These are phyloP conservation scores for Lingula anatina DNA, from an alignment of 2,888 invertebrate species.

Conservation along the genomic window DNA sequence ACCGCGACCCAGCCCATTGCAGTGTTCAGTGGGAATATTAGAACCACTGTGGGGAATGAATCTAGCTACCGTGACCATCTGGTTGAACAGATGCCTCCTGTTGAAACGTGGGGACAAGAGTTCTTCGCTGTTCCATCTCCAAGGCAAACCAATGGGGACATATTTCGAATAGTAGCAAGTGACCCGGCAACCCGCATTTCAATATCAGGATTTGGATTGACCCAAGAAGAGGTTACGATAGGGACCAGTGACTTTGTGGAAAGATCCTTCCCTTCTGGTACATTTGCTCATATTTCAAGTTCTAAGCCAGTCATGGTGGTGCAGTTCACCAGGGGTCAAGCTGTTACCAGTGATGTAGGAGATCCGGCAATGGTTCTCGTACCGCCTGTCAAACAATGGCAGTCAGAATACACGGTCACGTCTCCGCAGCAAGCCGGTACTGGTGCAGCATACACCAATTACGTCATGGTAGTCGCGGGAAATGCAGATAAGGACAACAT, in stretches of 20 bases:
- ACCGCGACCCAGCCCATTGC: slow-evolving; percentile 11
- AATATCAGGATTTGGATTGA: too few species aligned
- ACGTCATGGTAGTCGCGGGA: slow-evolving; percentile 19
- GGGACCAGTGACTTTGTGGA: slow-evolving; percentile 2
- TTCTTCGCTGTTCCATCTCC: slow-evolving; percentile 18
- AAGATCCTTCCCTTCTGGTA: slow-evolving; percentile 9
- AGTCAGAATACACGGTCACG: slow-evolving; percentile 21
- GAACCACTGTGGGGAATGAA: slow-evolving; percentile 12
- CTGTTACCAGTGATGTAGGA: slow-evolving; percentile 13
- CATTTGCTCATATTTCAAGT: slow-evolving; percentile 10
- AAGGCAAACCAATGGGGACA: slow-evolving; percentile 13
- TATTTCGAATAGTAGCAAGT: slow-evolving; percentile 10
- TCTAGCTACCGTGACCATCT: slow-evolving; percentile 18
- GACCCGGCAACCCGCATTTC: slow-evolving; percentile 2
- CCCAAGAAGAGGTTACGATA: too few species aligned
- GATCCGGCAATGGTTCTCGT: slow-evolving; percentile 31
- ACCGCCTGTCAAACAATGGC: slow-evolving; percentile 26
- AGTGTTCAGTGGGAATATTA: slow-evolving; percentile 14
- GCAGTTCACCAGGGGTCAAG: slow-evolving; percentile 20
- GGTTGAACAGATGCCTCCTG: slow-evolving; percentile 18
- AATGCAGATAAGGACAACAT: slow-evolving; percentile 15
- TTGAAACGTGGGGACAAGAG: slow-evolving; percentile 14
- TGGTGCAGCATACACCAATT: slow-evolving; percentile 15
- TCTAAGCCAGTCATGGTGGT: slow-evolving; percentile 20
- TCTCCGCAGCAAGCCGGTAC: slow-evolving; percentile 23